Base-by-base conservation (phyloP, 1,140 invertebrate genomes). In the Neodiprion virginianus region DNA sequence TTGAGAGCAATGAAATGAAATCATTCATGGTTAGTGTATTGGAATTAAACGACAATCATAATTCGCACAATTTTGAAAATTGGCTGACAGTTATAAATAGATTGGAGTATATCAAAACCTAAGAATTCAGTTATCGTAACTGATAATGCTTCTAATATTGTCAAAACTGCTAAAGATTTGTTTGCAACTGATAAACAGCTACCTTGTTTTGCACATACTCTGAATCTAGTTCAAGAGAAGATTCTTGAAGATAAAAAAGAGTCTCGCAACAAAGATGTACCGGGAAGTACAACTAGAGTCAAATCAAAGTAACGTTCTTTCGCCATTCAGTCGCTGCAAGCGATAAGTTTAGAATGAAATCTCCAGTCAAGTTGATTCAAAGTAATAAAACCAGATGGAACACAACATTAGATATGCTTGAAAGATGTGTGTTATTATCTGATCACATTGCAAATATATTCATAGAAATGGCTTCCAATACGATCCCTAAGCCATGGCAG, bases 81-180 rank as follows among this genome's bases (percentile, higher is more conserved):
- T 77, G 76, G 72, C 75, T 84, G 69, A 75, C 50, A 28, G 77
- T 79, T 69, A 79, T 82, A 21, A 72, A 78, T 80, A 48, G 76
- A 82, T 76, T 85, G 80, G 82, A 72, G 76, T 66, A 82, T 86
- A 14, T n/a, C 78, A 40, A 74, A 73, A 50, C 72, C 79, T 71
- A 85, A 86, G 78, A 79, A 86, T 40, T 66, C 80, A 74, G 79
- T 78, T 48, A 61, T 80, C 8, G 76, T 83, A 9, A 81, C 78
- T 14, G 83, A 84, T 67, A 84, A 83, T 75, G 82, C 78, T 7
- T 67, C 77, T 21, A 84, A 84, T 74, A 76, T 84, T 11, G 69
- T 77, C 17, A 76, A 77, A 61, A 78, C 80, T 50, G 74, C 81
- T 65, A 77, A 72, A 71, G 40, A 76, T 67, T 74, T 67, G 48